Conservation (phyloP, 2,888 invertebrate species). For the Pseudococcus jackbeardsleyi region DNA sequence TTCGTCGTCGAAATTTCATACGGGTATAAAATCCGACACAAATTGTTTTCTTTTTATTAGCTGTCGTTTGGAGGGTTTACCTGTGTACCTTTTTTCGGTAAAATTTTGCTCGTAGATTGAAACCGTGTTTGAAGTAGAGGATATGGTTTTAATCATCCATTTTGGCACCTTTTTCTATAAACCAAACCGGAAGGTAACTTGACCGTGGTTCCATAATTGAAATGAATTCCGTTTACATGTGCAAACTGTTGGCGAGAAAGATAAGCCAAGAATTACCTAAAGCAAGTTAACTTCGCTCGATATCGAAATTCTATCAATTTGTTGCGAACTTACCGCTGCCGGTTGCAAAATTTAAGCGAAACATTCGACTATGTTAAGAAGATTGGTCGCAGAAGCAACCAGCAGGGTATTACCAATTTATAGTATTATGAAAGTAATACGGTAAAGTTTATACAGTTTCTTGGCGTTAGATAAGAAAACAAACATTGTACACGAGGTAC, state of each 20-base stretch:
- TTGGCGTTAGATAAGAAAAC: conserved; percentile 42
- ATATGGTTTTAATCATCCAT: neutral
- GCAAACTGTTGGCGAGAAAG: neutral
- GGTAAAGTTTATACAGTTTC: conserved; percentile 26
- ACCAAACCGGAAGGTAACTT: neutral
- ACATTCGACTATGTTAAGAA: neutral
- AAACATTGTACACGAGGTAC: neutral
- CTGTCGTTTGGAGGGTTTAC: neutral
- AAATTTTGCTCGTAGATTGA: neutral
- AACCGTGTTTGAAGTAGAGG: neutral
- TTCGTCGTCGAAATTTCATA: neutral
- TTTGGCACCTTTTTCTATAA: neutral
- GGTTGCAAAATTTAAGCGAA: conserved; percentile 13
- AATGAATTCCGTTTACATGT: neutral
- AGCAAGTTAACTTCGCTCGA: no score
- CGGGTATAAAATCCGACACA: neutral
- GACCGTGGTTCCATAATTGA: neutral
- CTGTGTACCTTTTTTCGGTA: neutral
- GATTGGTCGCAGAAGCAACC: neutral
- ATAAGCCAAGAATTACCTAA: neutral
- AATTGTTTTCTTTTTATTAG: conserved; percentile 22
- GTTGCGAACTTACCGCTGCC: no score
- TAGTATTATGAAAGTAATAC: neutral
- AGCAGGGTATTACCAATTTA: no score
- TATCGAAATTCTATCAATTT: neutral